Conservation (phyloP, 2,888 invertebrate genomes). For the Yponomeuta plumbellus region DNA sequence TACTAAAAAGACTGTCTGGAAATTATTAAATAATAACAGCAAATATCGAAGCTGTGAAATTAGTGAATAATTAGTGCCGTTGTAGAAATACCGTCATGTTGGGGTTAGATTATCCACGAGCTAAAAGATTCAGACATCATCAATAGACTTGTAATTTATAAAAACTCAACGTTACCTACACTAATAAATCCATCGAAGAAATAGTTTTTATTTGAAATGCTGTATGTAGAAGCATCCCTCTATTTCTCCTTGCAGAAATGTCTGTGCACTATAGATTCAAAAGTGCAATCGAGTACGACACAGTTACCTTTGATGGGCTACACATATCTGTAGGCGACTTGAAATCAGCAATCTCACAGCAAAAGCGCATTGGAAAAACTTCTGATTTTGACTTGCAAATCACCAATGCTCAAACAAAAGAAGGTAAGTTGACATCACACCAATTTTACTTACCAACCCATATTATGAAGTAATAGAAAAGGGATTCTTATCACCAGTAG, state of each 20-base stretch:
- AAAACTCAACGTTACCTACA: too few relatives aligned
- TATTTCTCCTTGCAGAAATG: conserved; percentile 73
- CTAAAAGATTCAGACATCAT: too few relatives aligned
- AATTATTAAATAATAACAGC: not conserved
- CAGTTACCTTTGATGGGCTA: conserved; percentile 97
- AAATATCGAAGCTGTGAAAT: not conserved
- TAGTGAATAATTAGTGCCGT: not conserved
- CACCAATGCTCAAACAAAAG: conserved; percentile 97
- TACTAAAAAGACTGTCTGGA: not conserved
- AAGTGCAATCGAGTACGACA: conserved; percentile 96
- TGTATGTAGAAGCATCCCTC: conserved; percentile 29
- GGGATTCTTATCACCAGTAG: not conserved
- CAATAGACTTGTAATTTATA: too few relatives aligned
- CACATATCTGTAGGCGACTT: conserved; percentile 97
- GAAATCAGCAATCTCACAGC: conserved; percentile 95
- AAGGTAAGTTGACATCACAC: conserved; percentile 79
- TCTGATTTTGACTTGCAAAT: conserved; percentile 97
- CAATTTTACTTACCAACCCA: not conserved
- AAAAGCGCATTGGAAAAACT: conserved; percentile 95
- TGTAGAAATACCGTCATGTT: not conserved
- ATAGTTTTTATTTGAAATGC: conserved; percentile 38
- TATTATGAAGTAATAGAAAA: conserved; percentile 1
- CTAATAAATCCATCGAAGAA: not conserved
- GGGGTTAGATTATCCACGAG: not conserved
- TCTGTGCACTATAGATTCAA: conserved; percentile 99